phyloP scores from a whole-genome alignment of 1,140 invertebrate species.

The Ostrea edulis region DNA sequence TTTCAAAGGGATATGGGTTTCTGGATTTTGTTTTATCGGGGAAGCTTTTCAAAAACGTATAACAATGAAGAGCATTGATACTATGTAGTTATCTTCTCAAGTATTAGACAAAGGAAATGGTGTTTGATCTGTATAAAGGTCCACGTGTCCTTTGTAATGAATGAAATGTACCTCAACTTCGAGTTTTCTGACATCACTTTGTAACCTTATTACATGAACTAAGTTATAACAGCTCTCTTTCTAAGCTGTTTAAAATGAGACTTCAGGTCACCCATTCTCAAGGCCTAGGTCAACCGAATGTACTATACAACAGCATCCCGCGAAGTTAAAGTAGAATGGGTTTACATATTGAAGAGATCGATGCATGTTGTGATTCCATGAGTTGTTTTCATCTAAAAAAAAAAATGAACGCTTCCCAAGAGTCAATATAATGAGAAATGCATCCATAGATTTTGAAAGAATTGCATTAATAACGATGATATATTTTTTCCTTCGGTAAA shows the following conservation, averaged over 20 bases:
- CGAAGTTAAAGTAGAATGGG: not conserved
- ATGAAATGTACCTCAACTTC: not conserved
- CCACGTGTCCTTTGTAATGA: not conserved
- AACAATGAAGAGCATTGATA: not conserved
- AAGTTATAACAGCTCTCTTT: not conserved
- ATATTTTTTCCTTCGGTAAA: constrained; percentile 36
- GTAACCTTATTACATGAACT: not conserved
- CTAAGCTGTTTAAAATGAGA: not conserved
- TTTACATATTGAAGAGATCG: not conserved
- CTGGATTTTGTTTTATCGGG: not conserved
- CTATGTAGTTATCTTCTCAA: not conserved
- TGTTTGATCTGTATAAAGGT: not conserved
- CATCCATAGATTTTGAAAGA: constrained; percentile 2
- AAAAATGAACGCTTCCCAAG: not conserved
- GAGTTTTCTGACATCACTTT: not conserved
- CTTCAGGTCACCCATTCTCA: not conserved
- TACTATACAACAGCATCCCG: not conserved
- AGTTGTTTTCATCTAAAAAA: not conserved
- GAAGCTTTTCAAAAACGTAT: not conserved
- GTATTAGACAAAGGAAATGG: not conserved
- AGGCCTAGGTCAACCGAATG: too few relatives aligned
- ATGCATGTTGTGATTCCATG: not conserved
- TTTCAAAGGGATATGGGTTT: not conserved
- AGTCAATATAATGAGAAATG: constrained; percentile 29
- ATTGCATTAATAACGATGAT: constrained; percentile 31